These are phyloP conservation scores for Spongilla lacustris DNA, from an alignment of 37 sponge, comb jelly and placozoan genomes.

Conservation along the genomic window DNA sequence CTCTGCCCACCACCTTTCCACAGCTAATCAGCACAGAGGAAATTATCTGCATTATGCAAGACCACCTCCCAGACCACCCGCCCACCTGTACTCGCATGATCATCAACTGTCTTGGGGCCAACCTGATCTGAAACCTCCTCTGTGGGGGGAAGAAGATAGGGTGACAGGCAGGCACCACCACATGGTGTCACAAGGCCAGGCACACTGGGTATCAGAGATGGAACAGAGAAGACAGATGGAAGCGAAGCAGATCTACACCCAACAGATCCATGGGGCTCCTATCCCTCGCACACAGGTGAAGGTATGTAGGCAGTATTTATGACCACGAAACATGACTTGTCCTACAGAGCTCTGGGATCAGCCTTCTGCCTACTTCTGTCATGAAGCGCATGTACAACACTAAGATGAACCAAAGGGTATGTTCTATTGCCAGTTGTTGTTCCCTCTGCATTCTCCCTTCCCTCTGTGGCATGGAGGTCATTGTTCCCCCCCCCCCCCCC, in stretches of 20 bases:
- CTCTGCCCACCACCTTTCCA: not conserved
- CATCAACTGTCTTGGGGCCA: not conserved
- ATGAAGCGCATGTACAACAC: constrained; percentile 80
- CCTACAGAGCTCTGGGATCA: constrained; percentile 5
- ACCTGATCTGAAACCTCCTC: not conserved
- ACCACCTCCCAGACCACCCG: constrained; percentile 3
- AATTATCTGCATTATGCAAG: not conserved
- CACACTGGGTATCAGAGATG: constrained; percentile 55
- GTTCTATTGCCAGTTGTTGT: not conserved
- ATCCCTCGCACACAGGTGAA: not conserved
- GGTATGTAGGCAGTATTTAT: not conserved
- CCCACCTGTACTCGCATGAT: not conserved
- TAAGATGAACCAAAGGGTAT: constrained; percentile 42
- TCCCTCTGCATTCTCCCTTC: too few species aligned
- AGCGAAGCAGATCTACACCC: constrained; percentile 26
- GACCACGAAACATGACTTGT: not conserved
- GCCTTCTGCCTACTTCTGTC: constrained; percentile 86
- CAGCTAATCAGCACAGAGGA: not conserved
- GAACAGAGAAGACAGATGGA: constrained; percentile 44
- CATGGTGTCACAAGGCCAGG: not conserved
- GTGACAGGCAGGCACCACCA: not conserved
- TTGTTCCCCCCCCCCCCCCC: too few species aligned
- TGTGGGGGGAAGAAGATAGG: constrained; percentile 2
- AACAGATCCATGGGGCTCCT: not conserved
- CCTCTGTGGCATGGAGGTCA: too few species aligned